Evolutionary conservation across 2,888 invertebrate species (phyloP), one percentile per base, ranked within the genome.

Genomic region (Poecilus cupreus): DNA sequence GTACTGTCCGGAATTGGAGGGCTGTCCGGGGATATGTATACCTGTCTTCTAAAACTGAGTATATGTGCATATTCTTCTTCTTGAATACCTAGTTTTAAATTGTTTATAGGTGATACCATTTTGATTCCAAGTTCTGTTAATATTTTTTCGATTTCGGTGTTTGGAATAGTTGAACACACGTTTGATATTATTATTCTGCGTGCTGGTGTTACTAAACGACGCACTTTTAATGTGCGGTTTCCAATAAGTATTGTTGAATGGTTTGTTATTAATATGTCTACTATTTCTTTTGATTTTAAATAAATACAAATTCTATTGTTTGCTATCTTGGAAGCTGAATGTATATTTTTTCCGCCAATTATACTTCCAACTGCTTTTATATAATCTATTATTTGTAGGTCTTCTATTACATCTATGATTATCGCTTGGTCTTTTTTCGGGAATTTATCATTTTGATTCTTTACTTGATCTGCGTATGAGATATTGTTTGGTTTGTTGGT

Each of bases 101-200:
- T 83, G 8, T 82, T 82, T 1, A 83, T 82, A 13, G 83, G 83
- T 37, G 83, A 85, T 16, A 83, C 60, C 24, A 81, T 64, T 79
- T 83, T 82, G 6, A 84, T 26, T 8, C 80, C 77, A 13, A 83
- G 60, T 49, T 81, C 76, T 43, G 82, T 82, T 3, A 85, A 54
- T 64, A 76, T 77, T 6, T 51, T 49, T 81, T 82, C 82, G 10
- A 83, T 6, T 11, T 81, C 10, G 2, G 78, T 13, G 51, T 85
- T 83, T 4, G 83, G 84, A 13, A 85, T 85, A 3, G 83, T 77
- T 18, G 83, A 84, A 68, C 81, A 82, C 0, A 86, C 85, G 77
- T 86, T 86, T 16, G 86, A 86, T 0, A 86, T 74, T n/a, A 86
- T 78, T 20, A 85, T 60, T 49, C 84, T 80, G 57, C 83, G 80